phyloP scores from a whole-genome alignment of 2,797 vertebrate species.

The Alfaro cultratus region DNA sequence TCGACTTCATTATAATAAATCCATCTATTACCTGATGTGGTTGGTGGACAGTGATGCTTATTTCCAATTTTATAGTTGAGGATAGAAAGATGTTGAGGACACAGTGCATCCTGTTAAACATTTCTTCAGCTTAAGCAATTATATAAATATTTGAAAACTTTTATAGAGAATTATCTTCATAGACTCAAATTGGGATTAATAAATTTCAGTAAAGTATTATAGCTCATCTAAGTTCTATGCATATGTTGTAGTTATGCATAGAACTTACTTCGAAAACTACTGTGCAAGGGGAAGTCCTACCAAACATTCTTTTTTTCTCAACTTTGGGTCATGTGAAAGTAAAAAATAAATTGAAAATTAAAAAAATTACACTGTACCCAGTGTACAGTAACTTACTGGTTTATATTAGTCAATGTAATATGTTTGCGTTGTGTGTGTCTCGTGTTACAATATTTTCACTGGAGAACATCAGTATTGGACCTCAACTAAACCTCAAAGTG shows the following conservation, averaged over 20 bases:
- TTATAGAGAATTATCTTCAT: neutral
- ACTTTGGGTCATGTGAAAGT: no score
- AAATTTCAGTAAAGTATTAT: neutral
- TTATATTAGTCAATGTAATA: neutral
- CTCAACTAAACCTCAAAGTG: neutral
- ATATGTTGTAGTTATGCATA: neutral
- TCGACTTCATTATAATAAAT: constrained; percentile 74
- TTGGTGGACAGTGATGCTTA: constrained; percentile 69
- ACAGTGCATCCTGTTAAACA: constrained; percentile 43
- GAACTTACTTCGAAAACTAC: neutral
- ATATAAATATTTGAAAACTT: neutral
- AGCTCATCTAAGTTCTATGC: neutral
- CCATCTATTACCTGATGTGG: constrained; percentile 76
- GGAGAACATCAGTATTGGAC: neutral
- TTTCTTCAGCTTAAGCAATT: neutral
- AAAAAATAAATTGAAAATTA: no score
- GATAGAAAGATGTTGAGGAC: constrained; percentile 49
- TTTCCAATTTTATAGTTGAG: constrained; percentile 66
- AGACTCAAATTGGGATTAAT: neutral
- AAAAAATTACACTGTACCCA: no score
- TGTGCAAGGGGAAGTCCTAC: neutral
- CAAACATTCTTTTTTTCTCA: no score
- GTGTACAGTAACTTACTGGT: neutral
- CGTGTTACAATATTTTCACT: neutral
- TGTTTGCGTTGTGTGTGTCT: neutral